phyloP scores from a whole-genome alignment of 2,888 invertebrate species.

The Furcula furcula region DNA sequence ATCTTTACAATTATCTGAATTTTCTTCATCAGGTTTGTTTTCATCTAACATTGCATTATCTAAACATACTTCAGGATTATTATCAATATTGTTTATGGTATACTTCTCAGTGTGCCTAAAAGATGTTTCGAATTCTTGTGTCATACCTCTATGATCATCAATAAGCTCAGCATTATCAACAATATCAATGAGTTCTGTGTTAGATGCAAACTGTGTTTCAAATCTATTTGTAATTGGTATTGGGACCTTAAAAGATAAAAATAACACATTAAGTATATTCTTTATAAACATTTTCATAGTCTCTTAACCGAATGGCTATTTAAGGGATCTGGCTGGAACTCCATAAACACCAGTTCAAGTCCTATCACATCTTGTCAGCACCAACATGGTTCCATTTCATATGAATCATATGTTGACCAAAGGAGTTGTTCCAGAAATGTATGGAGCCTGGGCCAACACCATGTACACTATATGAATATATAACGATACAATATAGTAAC shows the following conservation, averaged over 20 bases:
- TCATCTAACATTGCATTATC: not conserved
- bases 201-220: slow-evolving; percentile 61
- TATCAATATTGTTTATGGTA: not conserved
- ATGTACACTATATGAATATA: too few relatives aligned
- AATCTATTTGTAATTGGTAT: slow-evolving; percentile 40
- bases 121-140: slow-evolving; percentile 53
- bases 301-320: too few relatives aligned
- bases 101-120: slow-evolving; percentile 19
- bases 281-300: not conserved
- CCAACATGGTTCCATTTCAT: too few relatives aligned
- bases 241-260: slow-evolving; percentile 32
- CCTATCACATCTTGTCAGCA: too few relatives aligned
- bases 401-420: too few relatives aligned
- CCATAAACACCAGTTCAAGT: too few relatives aligned
- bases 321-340: too few relatives aligned
- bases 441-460: too few relatives aligned
- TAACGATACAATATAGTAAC: too few relatives aligned
- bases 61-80: not conserved
- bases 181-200: slow-evolving; percentile 62
- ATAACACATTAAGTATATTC: too few relatives aligned
- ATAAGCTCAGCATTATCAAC: slow-evolving; percentile 57
- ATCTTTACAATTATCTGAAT: not conserved
- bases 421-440: too few relatives aligned
- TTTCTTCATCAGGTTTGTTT: not conserved
- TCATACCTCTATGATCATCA: slow-evolving; percentile 39